These are phyloP conservation scores for Brachionus plicatilis DNA, from an alignment of 1,140 invertebrate genomes.

Conservation along the genomic window DNA sequence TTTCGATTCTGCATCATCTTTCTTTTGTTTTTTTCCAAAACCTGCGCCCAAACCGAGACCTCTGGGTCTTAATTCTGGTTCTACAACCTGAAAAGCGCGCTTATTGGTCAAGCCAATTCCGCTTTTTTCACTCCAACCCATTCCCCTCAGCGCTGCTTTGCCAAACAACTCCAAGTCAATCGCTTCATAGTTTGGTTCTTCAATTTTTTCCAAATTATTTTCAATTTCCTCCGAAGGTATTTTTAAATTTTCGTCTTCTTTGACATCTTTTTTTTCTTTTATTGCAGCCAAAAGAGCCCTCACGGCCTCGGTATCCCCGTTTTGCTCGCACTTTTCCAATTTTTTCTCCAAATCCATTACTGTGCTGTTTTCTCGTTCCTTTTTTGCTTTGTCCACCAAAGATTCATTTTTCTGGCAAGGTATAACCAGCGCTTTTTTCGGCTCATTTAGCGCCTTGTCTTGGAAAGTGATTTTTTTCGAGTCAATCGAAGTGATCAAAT, in stretches of 20 bases:
- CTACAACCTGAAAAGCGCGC: conserved; percentile 59
- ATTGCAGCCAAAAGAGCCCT: background rate
- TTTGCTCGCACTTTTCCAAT: background rate
- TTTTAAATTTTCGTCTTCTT: conserved; percentile 12
- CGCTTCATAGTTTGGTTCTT: conserved; percentile 71
- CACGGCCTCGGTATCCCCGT: background rate
- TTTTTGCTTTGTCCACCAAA: background rate
- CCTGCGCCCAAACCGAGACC: conserved; percentile 85
- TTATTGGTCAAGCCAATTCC: conserved; percentile 63
- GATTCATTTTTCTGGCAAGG: background rate
- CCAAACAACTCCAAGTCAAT: conserved; percentile 82
- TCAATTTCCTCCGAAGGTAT: background rate
- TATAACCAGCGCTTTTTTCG: conserved; percentile 8
- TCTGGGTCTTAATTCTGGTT: conserved; percentile 70
- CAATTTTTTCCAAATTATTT: conserved; percentile 43
- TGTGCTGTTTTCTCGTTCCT: background rate
- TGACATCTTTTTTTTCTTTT: conserved; percentile 17
- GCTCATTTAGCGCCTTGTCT: background rate
- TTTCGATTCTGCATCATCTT: conserved; percentile 54
- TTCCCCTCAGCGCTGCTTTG: conserved; percentile 81
- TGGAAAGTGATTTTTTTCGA: conserved; percentile 7
- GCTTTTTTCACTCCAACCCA: conserved; percentile 79
- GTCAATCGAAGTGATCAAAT: background rate
- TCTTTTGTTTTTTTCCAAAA: conserved; percentile 55
- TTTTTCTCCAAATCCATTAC: conserved; percentile 12